Percentiles rank a stretch among this genome's conserved stretches.
These are phyloP conservation scores for Buceros bicornis DNA, from an alignment of 2,797 vertebrate genomes.

Conservation along the genomic window DNA sequence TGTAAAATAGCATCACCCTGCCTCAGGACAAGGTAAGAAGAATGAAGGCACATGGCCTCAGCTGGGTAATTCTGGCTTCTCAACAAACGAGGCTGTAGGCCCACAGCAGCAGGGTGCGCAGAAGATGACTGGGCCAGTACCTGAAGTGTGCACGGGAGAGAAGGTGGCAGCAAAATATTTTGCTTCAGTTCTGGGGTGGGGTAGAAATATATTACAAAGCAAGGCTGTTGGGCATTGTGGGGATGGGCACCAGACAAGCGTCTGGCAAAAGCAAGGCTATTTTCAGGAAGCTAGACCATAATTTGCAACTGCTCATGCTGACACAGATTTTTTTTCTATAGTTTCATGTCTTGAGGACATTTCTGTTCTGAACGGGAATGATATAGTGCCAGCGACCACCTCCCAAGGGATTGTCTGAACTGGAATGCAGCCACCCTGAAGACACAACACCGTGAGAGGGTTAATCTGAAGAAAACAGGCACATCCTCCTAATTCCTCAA, in stretches of 20 bases:
- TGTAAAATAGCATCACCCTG: constrained; percentile 5
- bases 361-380: constrained; percentile 31
- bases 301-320: constrained; percentile 23
- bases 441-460: not conserved
- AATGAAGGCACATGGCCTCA: not conserved
- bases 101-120: not conserved
- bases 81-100: not conserved
- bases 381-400: not conserved
- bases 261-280: constrained; percentile 8
- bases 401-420: not conserved
- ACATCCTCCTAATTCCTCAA: not conserved
- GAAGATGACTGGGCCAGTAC: not conserved
- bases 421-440: constrained; percentile 5
- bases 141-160: not conserved
- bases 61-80: not conserved
- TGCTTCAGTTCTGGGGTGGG: not conserved
- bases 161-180: not conserved
- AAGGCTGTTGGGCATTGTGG: not conserved
- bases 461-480: not conserved
- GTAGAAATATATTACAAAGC: not conserved
- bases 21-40: constrained; percentile 24
- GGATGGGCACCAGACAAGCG: not conserved
- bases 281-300: constrained; percentile 15
- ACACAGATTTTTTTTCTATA: constrained; percentile 29
- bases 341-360: constrained; percentile 22